These are phyloP conservation scores for Erebia aethiops DNA, from an alignment of 2,888 invertebrate species.

Conservation along the genomic window DNA sequence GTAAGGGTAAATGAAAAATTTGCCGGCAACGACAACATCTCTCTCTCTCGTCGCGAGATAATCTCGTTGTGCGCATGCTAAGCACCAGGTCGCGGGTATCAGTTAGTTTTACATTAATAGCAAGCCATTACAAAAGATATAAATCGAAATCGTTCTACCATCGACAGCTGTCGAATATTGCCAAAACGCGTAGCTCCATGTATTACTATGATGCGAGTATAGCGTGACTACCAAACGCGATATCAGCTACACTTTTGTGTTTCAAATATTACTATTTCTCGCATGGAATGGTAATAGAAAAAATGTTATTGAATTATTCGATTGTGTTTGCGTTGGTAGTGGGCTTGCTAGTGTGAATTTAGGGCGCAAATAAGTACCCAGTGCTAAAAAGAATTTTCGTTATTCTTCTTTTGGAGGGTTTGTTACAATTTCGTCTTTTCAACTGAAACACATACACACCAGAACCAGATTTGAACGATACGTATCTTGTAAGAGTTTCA, in stretches of 20 bases:
- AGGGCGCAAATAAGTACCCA: not conserved
- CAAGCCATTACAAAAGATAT: slow-evolving; percentile 25
- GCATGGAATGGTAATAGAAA: slow-evolving; percentile 1
- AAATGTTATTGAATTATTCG: slow-evolving; percentile 8
- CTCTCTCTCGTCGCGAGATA: too few relatives aligned
- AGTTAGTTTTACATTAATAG: slow-evolving; percentile 1
- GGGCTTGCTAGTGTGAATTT: not conserved
- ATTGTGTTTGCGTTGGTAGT: not conserved
- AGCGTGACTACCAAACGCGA: slow-evolving; percentile 22
- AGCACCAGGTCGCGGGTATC: too few relatives aligned
- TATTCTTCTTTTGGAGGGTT: not conserved
- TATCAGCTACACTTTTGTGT: slow-evolving; percentile 18
- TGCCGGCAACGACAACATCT: too few relatives aligned
- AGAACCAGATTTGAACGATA: too few relatives aligned
- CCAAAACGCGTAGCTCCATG: slow-evolving; percentile 41
- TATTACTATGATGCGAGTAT: slow-evolving; percentile 37
- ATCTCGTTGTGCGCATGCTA: too few relatives aligned
- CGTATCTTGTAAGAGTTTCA: too few relatives aligned
- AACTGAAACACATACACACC: too few relatives aligned
- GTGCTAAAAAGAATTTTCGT: not conserved
- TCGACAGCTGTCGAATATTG: slow-evolving; percentile 48
- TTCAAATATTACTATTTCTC: slow-evolving; percentile 11
- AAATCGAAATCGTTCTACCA: slow-evolving; percentile 46
- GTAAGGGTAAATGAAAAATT: too few relatives aligned
- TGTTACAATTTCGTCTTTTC: too few relatives aligned